These are phyloP conservation scores for Sylvicapra grimmia DNA, from an alignment of 2,113 vertebrate genomes.

Conservation along the genomic window DNA sequence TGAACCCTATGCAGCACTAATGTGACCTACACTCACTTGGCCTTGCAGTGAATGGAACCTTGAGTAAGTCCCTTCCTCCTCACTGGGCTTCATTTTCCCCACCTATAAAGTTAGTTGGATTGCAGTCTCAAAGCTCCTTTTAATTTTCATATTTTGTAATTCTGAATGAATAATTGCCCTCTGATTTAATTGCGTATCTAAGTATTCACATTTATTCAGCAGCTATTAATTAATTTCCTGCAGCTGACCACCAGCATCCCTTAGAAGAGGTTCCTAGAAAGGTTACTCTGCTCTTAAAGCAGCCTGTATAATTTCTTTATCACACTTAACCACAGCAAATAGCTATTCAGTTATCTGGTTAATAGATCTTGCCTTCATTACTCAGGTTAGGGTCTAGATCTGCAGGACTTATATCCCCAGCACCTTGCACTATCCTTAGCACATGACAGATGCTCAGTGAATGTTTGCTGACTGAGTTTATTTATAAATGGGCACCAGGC, in stretches of 20 bases:
- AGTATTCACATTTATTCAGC: slow-evolving; percentile 3
- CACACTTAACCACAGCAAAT: background rate
- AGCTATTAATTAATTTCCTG: slow-evolving; percentile 30
- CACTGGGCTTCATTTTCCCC: background rate
- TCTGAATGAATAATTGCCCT: background rate
- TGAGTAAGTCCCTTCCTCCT: background rate
- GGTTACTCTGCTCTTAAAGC: slow-evolving; percentile 8
- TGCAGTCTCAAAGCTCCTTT: background rate
- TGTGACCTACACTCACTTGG: background rate
- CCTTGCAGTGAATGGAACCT: background rate
- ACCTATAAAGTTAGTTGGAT: slow-evolving; percentile 6
- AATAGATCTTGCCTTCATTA: background rate
- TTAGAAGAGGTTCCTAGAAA: background rate
- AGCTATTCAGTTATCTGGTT: background rate
- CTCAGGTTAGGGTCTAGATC: background rate
- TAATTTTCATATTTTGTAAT: background rate
- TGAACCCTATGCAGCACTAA: background rate
- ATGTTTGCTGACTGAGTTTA: background rate
- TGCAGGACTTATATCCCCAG: background rate
- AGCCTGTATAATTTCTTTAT: background rate
- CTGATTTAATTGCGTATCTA: slow-evolving; percentile 6
- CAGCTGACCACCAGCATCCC: background rate
- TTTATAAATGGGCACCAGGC: background rate
- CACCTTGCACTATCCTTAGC: background rate
- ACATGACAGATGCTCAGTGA: background rate